phyloP scores from a whole-genome alignment of 2,113 vertebrate genomes.

The Engraulis encrasicolus region DNA sequence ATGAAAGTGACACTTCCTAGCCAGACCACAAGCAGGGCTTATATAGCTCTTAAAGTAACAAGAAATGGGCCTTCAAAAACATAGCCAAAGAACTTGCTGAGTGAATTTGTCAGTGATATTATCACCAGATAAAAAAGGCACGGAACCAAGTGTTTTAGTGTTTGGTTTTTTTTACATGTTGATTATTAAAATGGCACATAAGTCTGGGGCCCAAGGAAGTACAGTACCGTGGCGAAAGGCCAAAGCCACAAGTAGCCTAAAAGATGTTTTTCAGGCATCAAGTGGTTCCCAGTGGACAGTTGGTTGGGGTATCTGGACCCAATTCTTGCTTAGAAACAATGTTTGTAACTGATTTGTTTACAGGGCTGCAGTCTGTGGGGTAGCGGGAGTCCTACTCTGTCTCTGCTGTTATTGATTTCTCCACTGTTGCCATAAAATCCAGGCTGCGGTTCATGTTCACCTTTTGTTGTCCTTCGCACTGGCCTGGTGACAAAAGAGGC shows the following conservation, averaged over 20 bases:
- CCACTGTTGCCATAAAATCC: slow-evolving; percentile 19
- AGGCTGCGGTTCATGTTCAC: slow-evolving; percentile 22
- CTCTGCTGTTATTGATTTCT: slow-evolving; percentile 23
- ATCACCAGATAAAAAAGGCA: not conserved
- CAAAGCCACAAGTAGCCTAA: not conserved
- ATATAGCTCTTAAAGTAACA: not conserved
- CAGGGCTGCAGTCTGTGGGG: not conserved
- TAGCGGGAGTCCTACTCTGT: not conserved
- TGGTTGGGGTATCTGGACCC: not conserved
- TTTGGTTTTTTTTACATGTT: not conserved
- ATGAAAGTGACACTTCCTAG: not conserved
- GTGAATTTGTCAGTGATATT: not conserved
- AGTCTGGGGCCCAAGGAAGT: not conserved
- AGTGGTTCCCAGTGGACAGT: not conserved
- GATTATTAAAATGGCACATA: not conserved
- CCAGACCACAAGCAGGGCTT: not conserved
- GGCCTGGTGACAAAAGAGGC: slow-evolving; percentile 6
- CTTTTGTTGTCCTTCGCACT: slow-evolving; percentile 33
- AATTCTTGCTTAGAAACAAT: not conserved
- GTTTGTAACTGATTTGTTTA: not conserved
- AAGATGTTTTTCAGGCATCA: slow-evolving; percentile 1
- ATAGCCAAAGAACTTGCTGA: not conserved
- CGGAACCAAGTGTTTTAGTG: not conserved
- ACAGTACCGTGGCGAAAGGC: not conserved
- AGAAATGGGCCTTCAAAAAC: not conserved